phyloP scores from a whole-genome alignment of 2,888 invertebrate genomes.

The Chalcosyrphus nemorum region DNA sequence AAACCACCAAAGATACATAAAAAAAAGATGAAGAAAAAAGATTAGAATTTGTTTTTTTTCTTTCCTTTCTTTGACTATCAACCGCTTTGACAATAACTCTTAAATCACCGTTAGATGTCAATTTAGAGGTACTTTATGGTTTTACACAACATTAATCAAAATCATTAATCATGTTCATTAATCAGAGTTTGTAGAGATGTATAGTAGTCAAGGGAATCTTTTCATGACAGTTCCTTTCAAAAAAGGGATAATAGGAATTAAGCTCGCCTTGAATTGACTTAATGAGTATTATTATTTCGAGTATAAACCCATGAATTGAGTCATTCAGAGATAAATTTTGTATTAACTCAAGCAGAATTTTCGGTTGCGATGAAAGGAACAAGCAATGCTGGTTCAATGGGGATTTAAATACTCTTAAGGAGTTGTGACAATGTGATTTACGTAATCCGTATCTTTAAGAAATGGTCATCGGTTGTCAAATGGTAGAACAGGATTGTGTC shows the following conservation, averaged over 20 bases:
- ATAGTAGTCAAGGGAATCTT: neutral
- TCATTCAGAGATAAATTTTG: neutral
- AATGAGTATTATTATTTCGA: neutral
- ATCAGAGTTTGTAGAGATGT: conserved; percentile 25
- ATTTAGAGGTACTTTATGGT: conserved; percentile 26
- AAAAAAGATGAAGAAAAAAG: neutral
- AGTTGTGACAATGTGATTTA: neutral
- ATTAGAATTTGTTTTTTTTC: too few species aligned
- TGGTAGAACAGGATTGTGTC: too few species aligned
- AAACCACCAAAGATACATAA: neutral
- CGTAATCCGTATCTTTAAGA: neutral
- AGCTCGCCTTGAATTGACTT: neutral
- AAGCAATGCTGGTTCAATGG: neutral
- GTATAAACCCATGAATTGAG: neutral
- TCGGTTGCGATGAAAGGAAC: neutral
- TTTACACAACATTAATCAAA: conserved; percentile 23
- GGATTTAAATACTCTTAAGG: neutral
- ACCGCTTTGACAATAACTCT: neutral
- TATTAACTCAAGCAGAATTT: neutral
- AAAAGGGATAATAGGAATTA: neutral
- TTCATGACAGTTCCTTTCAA: neutral
- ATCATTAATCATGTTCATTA: conserved; percentile 45
- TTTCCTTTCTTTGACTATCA: too few species aligned
- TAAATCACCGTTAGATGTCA: conserved; percentile 29
- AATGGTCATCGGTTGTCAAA: too few species aligned